These are phyloP conservation scores for Caprella mutica DNA, from an alignment of 2,888 invertebrate species.

Conservation along the genomic window DNA sequence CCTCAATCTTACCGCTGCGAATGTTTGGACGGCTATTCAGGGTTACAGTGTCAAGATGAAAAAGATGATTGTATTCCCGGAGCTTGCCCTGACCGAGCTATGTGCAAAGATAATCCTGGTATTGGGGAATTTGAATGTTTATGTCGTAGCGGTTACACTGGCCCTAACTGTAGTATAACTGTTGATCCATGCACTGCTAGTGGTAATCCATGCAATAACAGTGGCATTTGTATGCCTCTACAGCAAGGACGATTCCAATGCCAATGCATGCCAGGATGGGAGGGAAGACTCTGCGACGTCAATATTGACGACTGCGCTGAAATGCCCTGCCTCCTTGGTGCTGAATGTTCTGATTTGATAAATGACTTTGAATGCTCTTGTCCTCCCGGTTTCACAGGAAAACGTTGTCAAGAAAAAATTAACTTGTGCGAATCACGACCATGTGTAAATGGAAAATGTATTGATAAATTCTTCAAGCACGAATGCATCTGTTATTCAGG, in stretches of 20 bases:
- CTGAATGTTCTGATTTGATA: slow-evolving; percentile 85
- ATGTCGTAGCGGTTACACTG: slow-evolving; percentile 88
- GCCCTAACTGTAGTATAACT: slow-evolving; percentile 78
- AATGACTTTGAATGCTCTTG: slow-evolving; percentile 89
- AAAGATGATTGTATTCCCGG: slow-evolving; percentile 74
- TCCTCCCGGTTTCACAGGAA: slow-evolving; percentile 82
- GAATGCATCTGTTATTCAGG: slow-evolving; percentile 86
- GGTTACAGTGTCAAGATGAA: slow-evolving; percentile 91
- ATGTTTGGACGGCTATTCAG: slow-evolving; percentile 53
- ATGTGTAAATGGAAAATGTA: slow-evolving; percentile 85
- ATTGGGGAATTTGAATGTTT: slow-evolving; percentile 81
- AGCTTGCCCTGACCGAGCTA: slow-evolving; percentile 87
- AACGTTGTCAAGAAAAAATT: slow-evolving; percentile 88
- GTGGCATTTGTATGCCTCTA: slow-evolving; percentile 74
- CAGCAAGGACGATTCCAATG: slow-evolving; percentile 85
- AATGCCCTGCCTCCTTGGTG: slow-evolving; percentile 75
- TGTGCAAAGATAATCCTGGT: slow-evolving; percentile 92
- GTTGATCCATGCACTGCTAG: slow-evolving; percentile 79
- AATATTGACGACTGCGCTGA: slow-evolving; percentile 87
- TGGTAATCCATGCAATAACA: slow-evolving; percentile 82
- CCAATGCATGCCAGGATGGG: slow-evolving; percentile 93
- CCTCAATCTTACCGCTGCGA: slow-evolving; percentile 50
- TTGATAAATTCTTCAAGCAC: slow-evolving; percentile 73
- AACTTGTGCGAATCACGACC: slow-evolving; percentile 80
- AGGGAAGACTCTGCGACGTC: slow-evolving; percentile 86